Percentiles rank a stretch among this genome's conserved stretches.
These are phyloP conservation scores for Ametastegia equiseti DNA, from an alignment of 2,888 invertebrate genomes.

Conservation along the genomic window DNA sequence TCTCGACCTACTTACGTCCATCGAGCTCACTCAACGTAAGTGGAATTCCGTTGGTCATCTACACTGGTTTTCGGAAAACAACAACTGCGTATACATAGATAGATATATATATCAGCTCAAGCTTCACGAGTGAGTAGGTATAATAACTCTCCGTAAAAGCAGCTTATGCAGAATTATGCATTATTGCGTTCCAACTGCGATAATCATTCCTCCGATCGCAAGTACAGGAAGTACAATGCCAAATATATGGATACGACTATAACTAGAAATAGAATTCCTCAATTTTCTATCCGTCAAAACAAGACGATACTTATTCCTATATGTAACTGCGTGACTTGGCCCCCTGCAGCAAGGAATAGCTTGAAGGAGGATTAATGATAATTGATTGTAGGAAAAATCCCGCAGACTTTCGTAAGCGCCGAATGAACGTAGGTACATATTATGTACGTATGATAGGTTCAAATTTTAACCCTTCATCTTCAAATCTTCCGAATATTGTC, in stretches of 20 bases:
- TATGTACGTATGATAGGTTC: no score
- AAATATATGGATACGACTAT: background rate
- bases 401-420: background rate
- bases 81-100: background rate
- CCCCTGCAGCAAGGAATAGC: background rate
- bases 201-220: background rate
- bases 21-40: background rate
- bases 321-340: background rate
- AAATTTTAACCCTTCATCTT: no score
- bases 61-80: background rate
- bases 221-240: background rate
- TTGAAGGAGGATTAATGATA: background rate
- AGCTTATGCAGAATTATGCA: background rate
- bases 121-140: no score
- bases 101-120: no score
- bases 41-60: background rate
- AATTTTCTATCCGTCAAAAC: conserved; percentile 25
- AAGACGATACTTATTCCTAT: background rate
- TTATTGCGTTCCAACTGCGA: background rate
- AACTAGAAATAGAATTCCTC: background rate
- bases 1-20: background rate
- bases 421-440: background rate
- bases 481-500: no score
- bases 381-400: conserved; percentile 30
- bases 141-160: background rate